Evolutionary conservation across 2,797 vertebrate genomes (phyloP), one percentile per base, ranked within the genome.

Genomic region (Scleropages formosus): DNA sequence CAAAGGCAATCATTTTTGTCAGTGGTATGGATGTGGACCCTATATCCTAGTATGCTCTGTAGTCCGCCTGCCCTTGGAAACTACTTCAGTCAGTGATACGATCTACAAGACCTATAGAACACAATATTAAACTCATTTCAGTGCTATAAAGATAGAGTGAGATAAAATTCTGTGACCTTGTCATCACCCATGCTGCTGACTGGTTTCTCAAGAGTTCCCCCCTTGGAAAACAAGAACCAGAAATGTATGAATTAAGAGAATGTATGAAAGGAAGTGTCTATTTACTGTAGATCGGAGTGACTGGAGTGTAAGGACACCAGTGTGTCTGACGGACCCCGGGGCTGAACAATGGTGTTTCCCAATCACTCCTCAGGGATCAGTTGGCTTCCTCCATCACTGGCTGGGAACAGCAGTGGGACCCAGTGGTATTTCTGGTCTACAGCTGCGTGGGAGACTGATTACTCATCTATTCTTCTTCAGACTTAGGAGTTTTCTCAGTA

Each of bases 201-300:
- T n/a, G n/a, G 51, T 18, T 16, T 59, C 4, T 59, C 56, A 18
- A 59, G 56, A 4, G 18, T 8, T 8, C 0, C 9, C 39, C 64
- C 24, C 39, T n/a, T 4, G 27, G 16, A 31, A 46, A 20, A 44
- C 18, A 44, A 39, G 31, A 67, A 44, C 27, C 64, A 67, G 27
- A 44, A 46, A 44, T 67, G 62, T 26, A 64, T 31, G 64, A 44
- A 67, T 67, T 44, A 67, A 2, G 59, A 61, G 20, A n/a, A 61
- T 61, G n/a, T 13, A 20, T 68, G 1, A 49, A n/a, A 49, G 65
- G 44, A 49, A 46, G 10, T 44, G 10, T 47, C n/a, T 22, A 49
- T 49, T 68, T 22, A 49, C 39, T 68, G 39, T 22, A 11, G 65
- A 49, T 20, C 3, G 65, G 3, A 22, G 11, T 47, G 39, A 49